Conservation (phyloP, 2,797 vertebrate genomes). For the Microcaecilia unicolor region DNA sequence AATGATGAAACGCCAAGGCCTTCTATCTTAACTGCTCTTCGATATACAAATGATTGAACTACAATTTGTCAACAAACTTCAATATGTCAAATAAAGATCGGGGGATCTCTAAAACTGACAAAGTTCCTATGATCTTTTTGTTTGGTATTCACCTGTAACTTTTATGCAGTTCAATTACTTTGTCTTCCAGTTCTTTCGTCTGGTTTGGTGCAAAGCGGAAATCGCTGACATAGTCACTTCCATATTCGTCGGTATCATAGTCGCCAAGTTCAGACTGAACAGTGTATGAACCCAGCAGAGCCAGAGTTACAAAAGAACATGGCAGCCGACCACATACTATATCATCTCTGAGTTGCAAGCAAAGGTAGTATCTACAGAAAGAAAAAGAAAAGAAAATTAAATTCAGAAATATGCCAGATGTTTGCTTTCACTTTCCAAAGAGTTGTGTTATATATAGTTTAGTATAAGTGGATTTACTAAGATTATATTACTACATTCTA, state of each 20-base stretch:
- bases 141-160: slow-evolving; percentile 78
- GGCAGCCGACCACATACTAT: slow-evolving; percentile 88
- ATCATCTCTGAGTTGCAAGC: slow-evolving; percentile 86
- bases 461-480: no score
- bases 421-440: no score
- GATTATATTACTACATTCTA: no score
- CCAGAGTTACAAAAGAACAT: slow-evolving; percentile 89
- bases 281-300: slow-evolving; percentile 86
- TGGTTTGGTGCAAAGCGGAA: slow-evolving; percentile 91
- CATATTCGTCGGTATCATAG: slow-evolving; percentile 81
- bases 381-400: no score
- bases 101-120: no score
- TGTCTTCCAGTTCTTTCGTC: slow-evolving; percentile 91
- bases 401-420: no score
- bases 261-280: slow-evolving; percentile 92
- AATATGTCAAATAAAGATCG: no score
- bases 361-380: slow-evolving; percentile 82
- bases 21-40: no score
- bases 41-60: no score
- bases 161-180: slow-evolving; percentile 91
- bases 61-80: no score
- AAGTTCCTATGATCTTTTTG: accelerated
- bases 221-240: slow-evolving; percentile 80
- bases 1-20: no score
- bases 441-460: no score